A percentile compares a stretch with the other conserved stretches of the same genome.
Conservation (phyloP, 2,113 vertebrate genomes). For the Halcyon malimbica region DNA sequence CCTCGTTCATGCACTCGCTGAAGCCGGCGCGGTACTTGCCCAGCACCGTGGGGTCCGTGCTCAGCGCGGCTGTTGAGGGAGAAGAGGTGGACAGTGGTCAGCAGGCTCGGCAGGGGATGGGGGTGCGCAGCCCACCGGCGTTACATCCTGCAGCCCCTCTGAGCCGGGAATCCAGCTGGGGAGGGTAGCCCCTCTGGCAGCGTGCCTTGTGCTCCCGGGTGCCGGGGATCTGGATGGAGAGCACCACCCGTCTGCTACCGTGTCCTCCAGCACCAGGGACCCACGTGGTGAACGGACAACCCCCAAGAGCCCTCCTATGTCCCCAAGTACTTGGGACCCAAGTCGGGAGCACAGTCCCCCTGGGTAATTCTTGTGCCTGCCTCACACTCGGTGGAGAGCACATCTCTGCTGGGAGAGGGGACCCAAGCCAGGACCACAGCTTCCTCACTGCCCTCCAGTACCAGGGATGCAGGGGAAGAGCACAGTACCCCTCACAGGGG, state of each 20-base stretch:
- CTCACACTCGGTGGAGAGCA: fast-evolving
- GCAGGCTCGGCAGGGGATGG: background rate
- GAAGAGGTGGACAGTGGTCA: background rate
- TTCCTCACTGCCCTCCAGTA: background rate
- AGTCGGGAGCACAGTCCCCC: background rate
- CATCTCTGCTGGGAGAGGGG: background rate
- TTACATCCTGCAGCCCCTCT: background rate
- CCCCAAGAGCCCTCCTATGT: background rate
- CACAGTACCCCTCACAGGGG: no score
- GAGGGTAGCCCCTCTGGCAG: background rate
- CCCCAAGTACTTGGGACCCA: background rate
- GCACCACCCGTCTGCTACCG: background rate
- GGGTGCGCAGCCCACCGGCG: background rate
- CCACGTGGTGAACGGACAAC: background rate
- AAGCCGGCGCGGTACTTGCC: conserved; percentile 98
- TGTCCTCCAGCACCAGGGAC: background rate
- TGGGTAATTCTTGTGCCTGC: background rate
- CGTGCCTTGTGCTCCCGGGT: fast-evolving
- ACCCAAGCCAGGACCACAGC: background rate
- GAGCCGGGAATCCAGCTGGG: background rate
- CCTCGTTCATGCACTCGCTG: conserved; percentile 98
- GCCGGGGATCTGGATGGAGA: fast-evolving
- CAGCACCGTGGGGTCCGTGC: conserved; percentile 92
- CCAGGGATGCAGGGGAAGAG: background rate
- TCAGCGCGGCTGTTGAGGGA: conserved; percentile 84